Evolutionary conservation across 2,888 invertebrate genomes (phyloP), one percentile per base, ranked within the genome.

Genomic region (Sarcophaga subvicina): DNA sequence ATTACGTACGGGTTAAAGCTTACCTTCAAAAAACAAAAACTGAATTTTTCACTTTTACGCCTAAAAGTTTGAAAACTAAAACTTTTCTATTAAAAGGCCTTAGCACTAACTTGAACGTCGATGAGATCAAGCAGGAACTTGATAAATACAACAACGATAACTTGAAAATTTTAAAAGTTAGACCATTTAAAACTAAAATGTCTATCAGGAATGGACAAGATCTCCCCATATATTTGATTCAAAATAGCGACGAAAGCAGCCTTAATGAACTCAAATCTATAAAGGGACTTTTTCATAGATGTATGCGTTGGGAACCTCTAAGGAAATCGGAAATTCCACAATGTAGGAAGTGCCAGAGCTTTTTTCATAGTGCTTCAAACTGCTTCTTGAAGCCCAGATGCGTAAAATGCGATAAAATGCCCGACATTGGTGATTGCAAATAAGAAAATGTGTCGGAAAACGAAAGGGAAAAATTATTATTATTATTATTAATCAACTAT

Each of bases 241-340:
- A 83, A 72, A 47, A 78, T 66, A 78, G 37, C 17, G 37, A n/a
- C 37, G 83, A 83, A 54, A 83, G 77, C 59, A 72, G 37, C 45
- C 63, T 70, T 17, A 47, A 37, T 37, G 37, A 37, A 0, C 37
- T 37, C 6, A 37, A 37, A 37, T 37, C 37, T 37, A 37, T 37
- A 37, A 37, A 37, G 0, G 66, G 66, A n/a, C 66, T 66, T 66
- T 66, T 66, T n/a, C 37, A 66, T 66, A 27, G 66, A 1, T 45
- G 70, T 25, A 66, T 77, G 27, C 27, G 54, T 3, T 85, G 77
- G 77, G 66, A 84, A 27, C 8, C 47, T 11, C 69, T 84, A 4
- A 67, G 54, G 17, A 73, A 75, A 47, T 67, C 81, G 2, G 81
- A 75, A 72, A 72, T 80, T 5, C 3, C 59, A 14, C 73, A 80